A percentile compares a stretch with the other conserved stretches of the same genome.
These are phyloP conservation scores for Caenorhabditis remanei DNA, from an alignment of 1,140 invertebrate genomes.

Conservation along the genomic window DNA sequence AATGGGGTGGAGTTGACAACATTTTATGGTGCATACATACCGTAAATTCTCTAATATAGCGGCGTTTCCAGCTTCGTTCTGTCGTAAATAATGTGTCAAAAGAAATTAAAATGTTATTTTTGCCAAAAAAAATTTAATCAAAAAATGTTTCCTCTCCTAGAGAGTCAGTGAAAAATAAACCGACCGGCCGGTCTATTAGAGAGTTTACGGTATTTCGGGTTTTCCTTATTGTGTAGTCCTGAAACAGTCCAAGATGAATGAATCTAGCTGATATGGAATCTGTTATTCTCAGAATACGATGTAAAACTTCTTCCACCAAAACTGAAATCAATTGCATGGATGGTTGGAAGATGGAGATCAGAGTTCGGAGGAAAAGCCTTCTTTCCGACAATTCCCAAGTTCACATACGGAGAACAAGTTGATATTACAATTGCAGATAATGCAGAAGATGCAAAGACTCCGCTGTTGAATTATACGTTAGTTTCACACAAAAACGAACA, in stretches of 20 bases:
- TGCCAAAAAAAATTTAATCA: too few relatives aligned
- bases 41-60: too few relatives aligned
- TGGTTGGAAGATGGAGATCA: slow-evolving; percentile 74
- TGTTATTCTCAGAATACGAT: slow-evolving; percentile 72
- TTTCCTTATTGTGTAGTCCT: too few relatives aligned
- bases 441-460: slow-evolving; percentile 59
- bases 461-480: slow-evolving; percentile 76
- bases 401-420: slow-evolving; percentile 76
- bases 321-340: slow-evolving; percentile 72
- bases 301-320: slow-evolving; percentile 68
- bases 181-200: too few relatives aligned
- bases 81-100: too few relatives aligned
- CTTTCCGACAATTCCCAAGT: slow-evolving; percentile 76
- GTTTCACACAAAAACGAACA: too few relatives aligned
- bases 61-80: too few relatives aligned
- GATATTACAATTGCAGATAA: slow-evolving; percentile 67
- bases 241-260: background rate
- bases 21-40: background rate
- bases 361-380: slow-evolving; percentile 77
- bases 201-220: too few relatives aligned
- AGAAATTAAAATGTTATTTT: too few relatives aligned
- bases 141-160: too few relatives aligned
- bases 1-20: background rate
- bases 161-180: too few relatives aligned
- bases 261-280: background rate